A percentile compares a stretch with the other conserved stretches of the same genome.
These are phyloP conservation scores for Rhagonycha lutea DNA, from an alignment of 2,888 invertebrate species.

Conservation along the genomic window DNA sequence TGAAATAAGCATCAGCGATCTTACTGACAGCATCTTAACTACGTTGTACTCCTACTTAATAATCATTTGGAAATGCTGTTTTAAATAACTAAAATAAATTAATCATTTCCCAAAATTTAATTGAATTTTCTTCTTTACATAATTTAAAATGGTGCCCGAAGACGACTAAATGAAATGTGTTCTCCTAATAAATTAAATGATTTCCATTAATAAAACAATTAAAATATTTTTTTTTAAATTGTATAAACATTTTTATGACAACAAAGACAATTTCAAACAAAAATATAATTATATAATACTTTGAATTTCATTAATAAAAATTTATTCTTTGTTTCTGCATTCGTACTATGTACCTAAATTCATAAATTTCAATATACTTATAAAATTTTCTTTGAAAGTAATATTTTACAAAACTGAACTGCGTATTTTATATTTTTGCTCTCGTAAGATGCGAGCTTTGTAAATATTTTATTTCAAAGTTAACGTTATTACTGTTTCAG, in stretches of 20 bases:
- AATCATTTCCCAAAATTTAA: too few species aligned
- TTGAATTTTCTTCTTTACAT: too few species aligned
- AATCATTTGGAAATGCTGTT: too few species aligned
- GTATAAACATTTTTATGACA: neutral
- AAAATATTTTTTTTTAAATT: neutral
- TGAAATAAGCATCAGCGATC: too few species aligned
- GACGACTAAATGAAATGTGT: too few species aligned
- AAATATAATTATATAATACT: neutral
- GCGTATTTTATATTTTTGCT: neutral
- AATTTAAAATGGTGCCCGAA: too few species aligned
- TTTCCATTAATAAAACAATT: neutral
- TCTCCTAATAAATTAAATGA: too few species aligned
- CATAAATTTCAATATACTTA: neutral
- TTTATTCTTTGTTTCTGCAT: neutral
- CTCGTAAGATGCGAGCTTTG: slow-evolving; percentile 4
- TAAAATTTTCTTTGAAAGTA: neutral
- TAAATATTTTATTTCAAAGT: slow-evolving; percentile 3
- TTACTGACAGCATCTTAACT: too few species aligned
- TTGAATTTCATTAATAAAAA: neutral
- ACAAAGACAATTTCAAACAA: neutral
- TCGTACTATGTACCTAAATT: neutral
- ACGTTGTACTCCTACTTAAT: too few species aligned
- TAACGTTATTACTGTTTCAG: neutral
- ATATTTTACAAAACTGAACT: neutral
- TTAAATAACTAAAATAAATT: too few species aligned